Conservation (phyloP, 2,797 vertebrate genomes). For the Peromyscus aztecus region DNA sequence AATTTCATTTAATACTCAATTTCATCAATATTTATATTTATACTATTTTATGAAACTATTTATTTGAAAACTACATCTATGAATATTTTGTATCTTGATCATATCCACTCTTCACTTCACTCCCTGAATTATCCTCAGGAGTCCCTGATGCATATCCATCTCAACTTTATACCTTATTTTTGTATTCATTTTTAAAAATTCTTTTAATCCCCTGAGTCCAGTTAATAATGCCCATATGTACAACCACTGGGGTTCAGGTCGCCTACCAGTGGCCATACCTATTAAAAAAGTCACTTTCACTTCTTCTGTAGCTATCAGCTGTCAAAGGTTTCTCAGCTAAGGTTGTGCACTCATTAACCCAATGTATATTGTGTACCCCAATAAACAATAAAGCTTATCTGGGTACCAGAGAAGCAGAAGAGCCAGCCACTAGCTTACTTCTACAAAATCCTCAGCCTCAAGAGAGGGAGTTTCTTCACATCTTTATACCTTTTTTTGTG, state of each 20-base stretch:
- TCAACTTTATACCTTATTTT: not conserved
- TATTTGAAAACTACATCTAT: not conserved
- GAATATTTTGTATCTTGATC: not conserved
- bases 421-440: too few species aligned
- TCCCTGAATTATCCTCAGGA: not conserved
- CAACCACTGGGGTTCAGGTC: not conserved
- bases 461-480: too few species aligned
- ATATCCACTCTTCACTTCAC: not conserved
- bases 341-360: fast-evolving
- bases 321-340: not conserved
- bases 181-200: not conserved
- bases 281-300: not conserved
- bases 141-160: too few species aligned
- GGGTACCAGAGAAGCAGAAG: too few species aligned
- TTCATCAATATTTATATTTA: not conserved
- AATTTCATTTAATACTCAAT: not conserved
- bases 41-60: not conserved
- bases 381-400: too few species aligned
- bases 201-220: not conserved
- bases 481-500: too few species aligned
- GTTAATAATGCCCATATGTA: not conserved
- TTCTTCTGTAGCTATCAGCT: not conserved
- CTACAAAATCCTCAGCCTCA: too few species aligned
- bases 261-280: not conserved
- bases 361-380: too few species aligned